These are phyloP conservation scores for Narcine bancroftii DNA, from an alignment of 2,113 vertebrate species.

Conservation along the genomic window DNA sequence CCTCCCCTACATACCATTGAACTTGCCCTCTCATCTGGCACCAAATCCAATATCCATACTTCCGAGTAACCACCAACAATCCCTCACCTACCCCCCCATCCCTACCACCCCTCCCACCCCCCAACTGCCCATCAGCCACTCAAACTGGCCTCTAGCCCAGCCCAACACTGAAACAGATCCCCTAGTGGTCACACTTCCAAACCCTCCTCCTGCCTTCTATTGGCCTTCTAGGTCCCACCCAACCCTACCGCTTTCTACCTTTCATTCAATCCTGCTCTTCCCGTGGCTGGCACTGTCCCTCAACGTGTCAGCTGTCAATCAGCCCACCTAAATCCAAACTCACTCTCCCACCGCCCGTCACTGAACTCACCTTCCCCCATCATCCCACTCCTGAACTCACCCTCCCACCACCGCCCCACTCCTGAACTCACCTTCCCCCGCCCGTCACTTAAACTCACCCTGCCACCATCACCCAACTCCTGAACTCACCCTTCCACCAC, in stretches of 20 bases:
- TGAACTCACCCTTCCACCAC: no score
- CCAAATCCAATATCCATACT: no score
- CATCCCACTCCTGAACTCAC: background rate
- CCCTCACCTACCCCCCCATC: no score
- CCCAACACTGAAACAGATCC: background rate
- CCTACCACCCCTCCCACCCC: background rate
- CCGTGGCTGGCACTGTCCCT: no score
- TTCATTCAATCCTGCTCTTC: background rate
- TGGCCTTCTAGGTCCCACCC: background rate
- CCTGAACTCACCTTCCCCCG: no score
- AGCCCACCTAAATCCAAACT: background rate
- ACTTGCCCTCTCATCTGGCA: no score
- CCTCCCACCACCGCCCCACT: background rate
- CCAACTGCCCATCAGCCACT: background rate
- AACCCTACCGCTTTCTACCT: background rate
- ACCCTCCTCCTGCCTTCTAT: background rate
- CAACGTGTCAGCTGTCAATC: no score
- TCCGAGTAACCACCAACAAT: no score
- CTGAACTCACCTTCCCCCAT: background rate
- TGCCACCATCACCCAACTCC: background rate
- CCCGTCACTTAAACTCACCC: background rate
- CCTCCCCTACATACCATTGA: no score
- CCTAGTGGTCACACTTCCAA: background rate
- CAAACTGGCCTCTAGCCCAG: background rate
- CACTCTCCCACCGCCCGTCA: background rate